Conservation (phyloP, 2,113 vertebrate species). For the Brachyhypopomus gauderio region DNA sequence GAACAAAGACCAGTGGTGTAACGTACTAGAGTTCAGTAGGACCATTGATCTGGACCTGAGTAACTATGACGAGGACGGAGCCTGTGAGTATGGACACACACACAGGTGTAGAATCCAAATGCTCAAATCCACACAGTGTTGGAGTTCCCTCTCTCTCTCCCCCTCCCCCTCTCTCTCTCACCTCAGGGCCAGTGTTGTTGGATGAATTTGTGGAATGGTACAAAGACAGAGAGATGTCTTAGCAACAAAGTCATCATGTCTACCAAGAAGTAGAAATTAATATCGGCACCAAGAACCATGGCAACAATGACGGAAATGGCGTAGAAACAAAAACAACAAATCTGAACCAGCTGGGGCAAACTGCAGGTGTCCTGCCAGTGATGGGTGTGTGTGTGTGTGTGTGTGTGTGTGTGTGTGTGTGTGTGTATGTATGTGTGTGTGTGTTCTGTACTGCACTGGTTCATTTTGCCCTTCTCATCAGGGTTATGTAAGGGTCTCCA, state of each 20-base stretch:
- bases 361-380: conserved; percentile 59
- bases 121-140: neutral
- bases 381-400: neutral
- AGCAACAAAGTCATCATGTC: conserved; percentile 61
- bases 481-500: conserved; percentile 76
- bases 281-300: conserved; percentile 48
- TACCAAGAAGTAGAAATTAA: conserved; percentile 49
- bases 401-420: neutral
- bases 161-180: conserved; percentile 45
- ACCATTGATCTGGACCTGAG: conserved; percentile 98
- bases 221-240: conserved; percentile 98
- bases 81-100: conserved; percentile 82
- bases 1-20: conserved; percentile 99
- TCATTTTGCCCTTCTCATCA: conserved; percentile 81
- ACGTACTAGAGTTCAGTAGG: conserved; percentile 98
- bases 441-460: conserved; percentile 73
- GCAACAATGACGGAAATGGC: conserved; percentile 71
- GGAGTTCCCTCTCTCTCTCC: neutral
- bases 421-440: conserved; percentile 44
- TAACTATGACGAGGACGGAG: conserved; percentile 98
- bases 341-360: conserved; percentile 56
- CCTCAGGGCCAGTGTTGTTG: conserved; percentile 96
- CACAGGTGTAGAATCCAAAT: neutral
- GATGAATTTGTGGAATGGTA: conserved; percentile 99
- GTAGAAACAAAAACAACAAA: conserved; percentile 66